A percentile compares a stretch with the other conserved stretches of the same genome.
Evolutionary conservation across 2,113 vertebrate genomes (phyloP).

Genomic region (Aspidoscelis tigris): DNA sequence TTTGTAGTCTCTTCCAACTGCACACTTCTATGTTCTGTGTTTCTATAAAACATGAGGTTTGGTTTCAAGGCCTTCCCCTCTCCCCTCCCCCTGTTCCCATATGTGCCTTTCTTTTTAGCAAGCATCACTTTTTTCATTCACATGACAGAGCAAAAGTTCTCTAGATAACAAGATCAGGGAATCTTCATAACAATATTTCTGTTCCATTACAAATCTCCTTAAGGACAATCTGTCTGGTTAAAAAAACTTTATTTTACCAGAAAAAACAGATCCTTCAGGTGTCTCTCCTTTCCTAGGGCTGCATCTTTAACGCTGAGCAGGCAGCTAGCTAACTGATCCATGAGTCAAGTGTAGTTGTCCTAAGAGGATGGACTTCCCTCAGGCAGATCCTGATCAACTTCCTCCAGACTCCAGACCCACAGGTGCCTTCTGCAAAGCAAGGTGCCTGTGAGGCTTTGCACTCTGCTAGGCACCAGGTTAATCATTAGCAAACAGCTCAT

Average conservation of each 20-base stretch:
- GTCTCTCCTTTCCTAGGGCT: background rate
- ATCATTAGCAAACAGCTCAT: conserved; percentile 72
- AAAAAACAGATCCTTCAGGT: background rate
- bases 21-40: too few relatives aligned
- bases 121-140: background rate
- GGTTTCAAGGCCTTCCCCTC: too few relatives aligned
- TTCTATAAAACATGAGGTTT: background rate
- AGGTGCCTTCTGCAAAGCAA: background rate
- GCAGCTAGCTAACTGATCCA: background rate
- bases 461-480: conserved; percentile 50
- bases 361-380: background rate
- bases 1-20: too few relatives aligned
- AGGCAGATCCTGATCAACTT: background rate
- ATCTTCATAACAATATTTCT: background rate
- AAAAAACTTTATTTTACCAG: background rate
- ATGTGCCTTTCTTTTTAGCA: background rate
- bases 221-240: background rate
- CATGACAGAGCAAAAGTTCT: background rate
- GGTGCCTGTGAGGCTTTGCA: rapidly evolving
- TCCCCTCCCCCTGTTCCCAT: too few relatives aligned
- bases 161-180: background rate
- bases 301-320: background rate
- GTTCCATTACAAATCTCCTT: background rate
- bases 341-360: background rate
- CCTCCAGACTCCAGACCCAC: background rate